These are phyloP conservation scores for Blastomussa wellsi DNA, from an alignment of 92 coral and sea anemone genomes.

Conservation along the genomic window DNA sequence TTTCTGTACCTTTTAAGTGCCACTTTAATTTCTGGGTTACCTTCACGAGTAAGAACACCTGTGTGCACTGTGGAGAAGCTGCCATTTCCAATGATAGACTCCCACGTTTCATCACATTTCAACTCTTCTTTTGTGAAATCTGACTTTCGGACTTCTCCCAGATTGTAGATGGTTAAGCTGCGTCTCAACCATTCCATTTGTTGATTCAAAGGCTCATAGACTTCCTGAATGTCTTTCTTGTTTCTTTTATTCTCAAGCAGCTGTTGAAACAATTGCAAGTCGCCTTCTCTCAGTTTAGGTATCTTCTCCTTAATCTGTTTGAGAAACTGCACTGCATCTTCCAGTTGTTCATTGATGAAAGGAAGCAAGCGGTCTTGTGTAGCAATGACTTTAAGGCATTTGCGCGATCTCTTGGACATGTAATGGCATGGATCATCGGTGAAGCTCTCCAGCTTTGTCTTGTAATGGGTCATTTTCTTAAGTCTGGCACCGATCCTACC, in stretches of 20 bases:
- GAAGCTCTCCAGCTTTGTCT: neutral
- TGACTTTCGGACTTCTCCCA: neutral
- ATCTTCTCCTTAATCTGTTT: neutral
- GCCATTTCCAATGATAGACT: conserved; percentile 8
- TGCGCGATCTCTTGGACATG: neutral
- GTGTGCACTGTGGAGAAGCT: conserved; percentile 22
- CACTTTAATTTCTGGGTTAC: neutral
- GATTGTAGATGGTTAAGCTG: neutral
- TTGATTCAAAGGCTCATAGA: conserved; percentile 1
- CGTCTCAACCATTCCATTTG: neutral
- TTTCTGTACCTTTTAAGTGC: conserved; percentile 36
- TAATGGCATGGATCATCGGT: neutral
- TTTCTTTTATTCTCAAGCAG: conserved; percentile 12
- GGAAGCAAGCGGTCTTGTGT: neutral
- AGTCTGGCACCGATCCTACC: neutral
- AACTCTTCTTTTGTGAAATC: conserved; percentile 9
- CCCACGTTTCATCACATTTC: neutral
- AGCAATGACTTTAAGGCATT: conserved; percentile 2
- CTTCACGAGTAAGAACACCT: neutral
- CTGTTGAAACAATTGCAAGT: neutral
- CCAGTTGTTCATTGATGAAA: conserved; percentile 11
- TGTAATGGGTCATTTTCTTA: neutral
- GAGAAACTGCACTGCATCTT: conserved; percentile 4
- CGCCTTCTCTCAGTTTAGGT: conserved; percentile 3
- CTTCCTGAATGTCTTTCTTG: neutral